Base-by-base conservation (phyloP, 1,140 invertebrate genomes). In the Schlechtendalia chinensis region DNA sequence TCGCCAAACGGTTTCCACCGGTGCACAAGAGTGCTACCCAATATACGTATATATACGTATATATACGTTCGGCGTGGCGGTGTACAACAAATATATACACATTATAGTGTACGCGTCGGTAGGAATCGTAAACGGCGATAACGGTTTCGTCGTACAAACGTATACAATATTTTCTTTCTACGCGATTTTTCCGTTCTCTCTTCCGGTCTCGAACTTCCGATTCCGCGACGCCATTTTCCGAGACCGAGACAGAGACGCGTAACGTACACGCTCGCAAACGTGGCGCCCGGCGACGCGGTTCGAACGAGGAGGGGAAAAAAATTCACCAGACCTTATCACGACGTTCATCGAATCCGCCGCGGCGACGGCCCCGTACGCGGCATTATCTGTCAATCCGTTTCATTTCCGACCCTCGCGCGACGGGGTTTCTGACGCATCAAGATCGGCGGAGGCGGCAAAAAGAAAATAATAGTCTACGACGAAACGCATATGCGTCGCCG, bases 331-430 rank as follows among this genome's bases (percentile, higher is more conserved):
- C 50, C 47, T 72, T 72, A 72, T 72, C 69, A 72, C 47, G 27
- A 72, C 47, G 27, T 72, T 72, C 27, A 29, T 72, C 47, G 47
- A 53, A n/a, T 72, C 29, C 24, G 17, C 69, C 50, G 8, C 32
- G 32, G 32, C 8, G 32, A 39, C 32, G n/a, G n/a, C n/a, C n/a
- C n/a, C n/a, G 10, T 45, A 10, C 39, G 39, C 39, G 39, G 39
- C 10, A 71, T 71, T 71, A 71, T 71, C 47, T 71, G 24, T 53
- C 69, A 72, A 72, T 72, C 69, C 16, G 69, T 72, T 72, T 54
- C 69, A 72, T 72, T 72, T 72, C 50, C 69, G 69, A 72, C 69
- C 45, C 50, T 54, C 69, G 8, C 69, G 29, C 47, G 24, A 54
- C 47, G 24, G 8, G 47, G 47, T 65, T 65, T 39, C 12, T 22